Evolutionary conservation across 2,113 vertebrate species (phyloP), one percentile per base, ranked within the genome.

Genomic region (Stegostoma tigrinum): DNA sequence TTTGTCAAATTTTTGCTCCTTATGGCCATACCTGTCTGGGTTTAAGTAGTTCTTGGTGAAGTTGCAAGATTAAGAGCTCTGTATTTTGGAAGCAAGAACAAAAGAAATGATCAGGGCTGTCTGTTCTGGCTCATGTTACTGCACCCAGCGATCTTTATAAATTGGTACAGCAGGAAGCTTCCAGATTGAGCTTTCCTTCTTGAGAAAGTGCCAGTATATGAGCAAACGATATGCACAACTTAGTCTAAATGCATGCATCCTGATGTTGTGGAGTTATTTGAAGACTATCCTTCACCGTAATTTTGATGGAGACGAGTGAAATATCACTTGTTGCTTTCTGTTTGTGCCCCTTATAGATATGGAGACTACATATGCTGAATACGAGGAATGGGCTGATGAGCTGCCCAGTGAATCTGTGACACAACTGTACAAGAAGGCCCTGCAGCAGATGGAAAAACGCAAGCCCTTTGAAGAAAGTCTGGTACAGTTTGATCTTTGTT

Each of bases 371-470:
- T 99, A 98, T 86, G 98, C 98, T 3, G 99, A 99, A 95, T 99
- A 99, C 42, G 98, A 98, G 78, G 98, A 99, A 61, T 99, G 99
- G 99, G 98, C 99, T 0, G 99, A 99, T 30, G 97, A 98, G 0
- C 98, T 98, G 0, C 97, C 99, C 8, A 96, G 98, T 0, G 98
- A 98, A 64, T 95, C 96, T 0, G 97, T 97, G 5, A 67, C 97
- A 0, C 97, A 98, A 96, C 98, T n/a, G 96, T 99, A 99, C 96
- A 98, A 97, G 96, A 99, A 97, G 89, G 98, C 98, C 0, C 95
- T 98, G 0, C 97, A 98, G 97, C 98, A 98, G 96, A 38, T 99
- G 98, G 98, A 98, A 96, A 98, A 98, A 94, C 98, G 97, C 93
- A 98, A 98, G 96, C 97, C 98, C 0, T 98, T 97, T 0, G 99